phyloP scores from a whole-genome alignment of 2,888 invertebrate species.

The Idaea aversata region DNA sequence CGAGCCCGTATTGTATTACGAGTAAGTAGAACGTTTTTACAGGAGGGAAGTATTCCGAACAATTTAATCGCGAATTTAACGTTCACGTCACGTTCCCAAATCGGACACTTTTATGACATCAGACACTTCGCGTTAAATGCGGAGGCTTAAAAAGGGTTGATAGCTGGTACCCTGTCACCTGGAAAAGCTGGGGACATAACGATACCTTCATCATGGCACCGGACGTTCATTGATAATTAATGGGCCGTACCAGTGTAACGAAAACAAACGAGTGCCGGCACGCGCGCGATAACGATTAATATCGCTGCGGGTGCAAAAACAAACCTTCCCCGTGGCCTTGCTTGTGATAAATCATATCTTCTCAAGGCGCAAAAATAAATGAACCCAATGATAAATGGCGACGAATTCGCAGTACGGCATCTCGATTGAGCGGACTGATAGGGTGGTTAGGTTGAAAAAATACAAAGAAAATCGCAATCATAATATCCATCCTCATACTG shows the following conservation, averaged over 20 bases:
- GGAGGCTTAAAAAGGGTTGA: constrained; percentile 80
- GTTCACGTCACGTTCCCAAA: constrained; percentile 70
- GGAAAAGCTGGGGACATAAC: constrained; percentile 69
- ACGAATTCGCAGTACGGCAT: constrained; percentile 57
- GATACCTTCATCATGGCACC: constrained; percentile 73
- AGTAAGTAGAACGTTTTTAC: constrained; percentile 56
- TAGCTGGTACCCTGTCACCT: constrained; percentile 75
- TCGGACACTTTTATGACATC: constrained; percentile 79
- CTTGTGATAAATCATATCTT: constrained; percentile 77
- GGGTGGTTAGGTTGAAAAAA: constrained; percentile 59
- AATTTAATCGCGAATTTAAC: constrained; percentile 71
- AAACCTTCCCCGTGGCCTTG: constrained; percentile 71
- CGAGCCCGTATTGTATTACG: constrained; percentile 39
- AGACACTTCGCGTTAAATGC: constrained; percentile 75
- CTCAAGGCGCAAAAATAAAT: constrained; percentile 78
- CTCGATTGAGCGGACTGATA: constrained; percentile 63
- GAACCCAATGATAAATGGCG: constrained; percentile 78
- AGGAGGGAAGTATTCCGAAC: constrained; percentile 57
- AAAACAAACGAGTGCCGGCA: constrained; percentile 77
- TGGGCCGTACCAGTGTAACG: constrained; percentile 75
- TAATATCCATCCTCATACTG: constrained; percentile 9
- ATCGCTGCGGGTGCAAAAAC: constrained; percentile 77
- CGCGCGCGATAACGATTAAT: constrained; percentile 79
- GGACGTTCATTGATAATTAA: constrained; percentile 80
- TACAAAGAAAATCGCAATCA: constrained; percentile 16